A percentile compares a stretch with the other conserved stretches of the same genome.
phyloP scores from a whole-genome alignment of 30 jellyfish, hydroid and myxozoan genomes.

The Hydra vulgaris region DNA sequence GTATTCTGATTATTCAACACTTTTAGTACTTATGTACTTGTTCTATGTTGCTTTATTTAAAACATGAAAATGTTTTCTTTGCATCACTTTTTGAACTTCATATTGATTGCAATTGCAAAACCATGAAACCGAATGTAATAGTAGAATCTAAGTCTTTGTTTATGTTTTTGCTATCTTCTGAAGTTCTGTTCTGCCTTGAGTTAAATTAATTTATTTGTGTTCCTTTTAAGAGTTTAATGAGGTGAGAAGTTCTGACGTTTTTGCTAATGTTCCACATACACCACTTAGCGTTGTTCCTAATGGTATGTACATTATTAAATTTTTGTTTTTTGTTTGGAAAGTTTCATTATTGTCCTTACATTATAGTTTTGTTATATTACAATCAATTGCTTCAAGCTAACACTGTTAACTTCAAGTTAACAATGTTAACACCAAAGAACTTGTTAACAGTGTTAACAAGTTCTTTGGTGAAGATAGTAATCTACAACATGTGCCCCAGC shows the following conservation, averaged over 20 bases:
- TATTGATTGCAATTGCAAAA: too few species aligned
- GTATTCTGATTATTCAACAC: too few species aligned
- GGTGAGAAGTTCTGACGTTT: slow-evolving; percentile 66
- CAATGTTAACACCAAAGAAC: neutral
- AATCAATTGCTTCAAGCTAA: neutral
- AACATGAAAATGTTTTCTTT: too few species aligned
- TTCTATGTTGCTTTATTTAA: too few species aligned
- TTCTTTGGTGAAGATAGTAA: slow-evolving; percentile 41
- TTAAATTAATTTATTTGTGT: too few species aligned
- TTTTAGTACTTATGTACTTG: too few species aligned
- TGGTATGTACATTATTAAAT: slow-evolving; percentile 24
- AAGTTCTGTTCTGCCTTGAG: too few species aligned
- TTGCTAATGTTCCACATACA: slow-evolving; percentile 82
- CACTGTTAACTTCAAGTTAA: neutral
- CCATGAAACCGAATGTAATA: too few species aligned
- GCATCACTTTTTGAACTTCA: too few species aligned
- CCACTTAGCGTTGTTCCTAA: slow-evolving; percentile 82
- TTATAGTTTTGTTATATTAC: neutral
- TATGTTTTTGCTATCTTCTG: too few species aligned
- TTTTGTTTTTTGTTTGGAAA: neutral
- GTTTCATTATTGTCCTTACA: neutral
- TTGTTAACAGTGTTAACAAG: neutral
- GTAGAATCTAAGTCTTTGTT: too few species aligned
- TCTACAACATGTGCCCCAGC: slow-evolving; percentile 98
- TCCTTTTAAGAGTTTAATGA: neutral